phyloP scores from a whole-genome alignment of 2,888 invertebrate species.

The Syrphus vitripennis region DNA sequence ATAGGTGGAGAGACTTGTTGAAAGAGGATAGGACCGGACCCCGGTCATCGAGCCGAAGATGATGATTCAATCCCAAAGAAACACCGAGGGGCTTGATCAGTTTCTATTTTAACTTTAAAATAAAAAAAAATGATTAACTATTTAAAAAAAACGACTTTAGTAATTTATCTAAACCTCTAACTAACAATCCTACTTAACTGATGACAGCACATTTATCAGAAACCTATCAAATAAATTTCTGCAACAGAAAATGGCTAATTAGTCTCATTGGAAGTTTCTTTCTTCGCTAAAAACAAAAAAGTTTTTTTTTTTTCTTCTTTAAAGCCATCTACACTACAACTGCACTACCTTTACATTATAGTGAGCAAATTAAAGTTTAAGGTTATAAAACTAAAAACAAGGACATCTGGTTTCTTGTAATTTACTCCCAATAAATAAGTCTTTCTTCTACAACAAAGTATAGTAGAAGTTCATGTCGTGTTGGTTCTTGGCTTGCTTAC shows the following conservation, averaged over 20 bases:
- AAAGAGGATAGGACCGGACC: no score
- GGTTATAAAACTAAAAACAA: conserved; percentile 35
- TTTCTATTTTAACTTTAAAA: no score
- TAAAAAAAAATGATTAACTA: no score
- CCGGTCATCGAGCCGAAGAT: no score
- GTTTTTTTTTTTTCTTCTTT: neutral
- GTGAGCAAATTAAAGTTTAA: conserved; percentile 4
- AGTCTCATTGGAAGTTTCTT: conserved; percentile 54
- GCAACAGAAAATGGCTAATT: conserved; percentile 63
- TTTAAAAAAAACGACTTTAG: neutral
- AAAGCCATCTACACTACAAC: conserved; percentile 30
- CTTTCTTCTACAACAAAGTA: neutral
- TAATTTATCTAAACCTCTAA: neutral
- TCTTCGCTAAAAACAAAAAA: conserved; percentile 19
- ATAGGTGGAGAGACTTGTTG: no score
- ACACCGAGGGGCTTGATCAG: no score
- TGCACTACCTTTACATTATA: neutral
- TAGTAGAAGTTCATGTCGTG: conserved; percentile 12
- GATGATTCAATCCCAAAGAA: no score
- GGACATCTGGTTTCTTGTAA: conserved; percentile 66
- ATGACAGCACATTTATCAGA: conserved; percentile 6
- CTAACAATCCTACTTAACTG: neutral
- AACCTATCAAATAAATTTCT: conserved; percentile 16
- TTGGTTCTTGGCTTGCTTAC: conserved; percentile 8
- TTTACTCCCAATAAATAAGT: conserved; percentile 68